Conservation (phyloP, 2,113 vertebrate genomes). For the Saccopteryx bilineata region DNA sequence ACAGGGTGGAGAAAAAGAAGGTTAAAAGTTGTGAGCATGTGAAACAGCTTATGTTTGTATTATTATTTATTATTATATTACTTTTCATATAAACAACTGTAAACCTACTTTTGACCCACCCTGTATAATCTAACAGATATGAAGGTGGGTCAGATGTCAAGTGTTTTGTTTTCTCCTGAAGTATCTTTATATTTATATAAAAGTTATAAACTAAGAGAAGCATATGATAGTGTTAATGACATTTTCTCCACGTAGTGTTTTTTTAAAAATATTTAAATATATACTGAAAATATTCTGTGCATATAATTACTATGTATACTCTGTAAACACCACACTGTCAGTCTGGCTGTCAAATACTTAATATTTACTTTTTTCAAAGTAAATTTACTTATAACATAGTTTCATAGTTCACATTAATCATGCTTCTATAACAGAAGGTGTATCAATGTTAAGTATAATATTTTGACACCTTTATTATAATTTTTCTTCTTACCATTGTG, state of each 20-base stretch:
- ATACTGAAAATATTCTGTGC: not conserved
- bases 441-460: not conserved
- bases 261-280: slow-evolving; percentile 22
- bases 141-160: not conserved
- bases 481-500: not conserved
- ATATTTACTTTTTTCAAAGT: slow-evolving; percentile 7
- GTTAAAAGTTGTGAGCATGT: too few relatives aligned
- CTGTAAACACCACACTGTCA: not conserved
- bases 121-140: slow-evolving; percentile 8
- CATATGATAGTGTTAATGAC: not conserved
- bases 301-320: not conserved
- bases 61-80: too few relatives aligned
- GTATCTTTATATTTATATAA: not conserved
- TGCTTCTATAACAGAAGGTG: not conserved
- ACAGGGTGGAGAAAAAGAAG: too few relatives aligned
- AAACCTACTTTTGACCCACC: too few relatives aligned
- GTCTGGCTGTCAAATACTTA: not conserved
- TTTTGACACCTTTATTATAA: slow-evolving; percentile 1
- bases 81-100: too few relatives aligned
- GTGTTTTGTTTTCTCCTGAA: slow-evolving; percentile 18
- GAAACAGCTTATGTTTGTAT: too few relatives aligned
- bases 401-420: not conserved
- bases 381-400: not conserved
- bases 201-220: not conserved
- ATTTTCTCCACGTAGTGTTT: slow-evolving; percentile 17